Evolutionary conservation across 35 echinoderm and acorn worm species (phyloP).

Genomic region (Amphiura filiformis): DNA sequence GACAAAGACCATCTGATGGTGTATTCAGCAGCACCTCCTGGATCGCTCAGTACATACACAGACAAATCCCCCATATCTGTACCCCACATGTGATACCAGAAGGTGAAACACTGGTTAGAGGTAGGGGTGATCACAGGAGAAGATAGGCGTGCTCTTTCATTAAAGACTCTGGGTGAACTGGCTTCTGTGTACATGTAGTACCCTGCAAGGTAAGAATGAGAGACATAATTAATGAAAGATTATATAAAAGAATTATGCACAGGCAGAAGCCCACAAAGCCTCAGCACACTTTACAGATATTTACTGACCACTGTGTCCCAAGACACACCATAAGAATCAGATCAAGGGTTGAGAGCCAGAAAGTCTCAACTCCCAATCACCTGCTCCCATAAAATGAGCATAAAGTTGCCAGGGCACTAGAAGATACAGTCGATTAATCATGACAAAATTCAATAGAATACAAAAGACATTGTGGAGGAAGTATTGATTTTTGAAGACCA

Average conservation of each 20-base stretch:
- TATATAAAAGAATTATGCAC: neutral
- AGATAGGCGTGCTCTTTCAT: conserved; percentile 39
- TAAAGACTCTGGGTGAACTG: conserved; percentile 13
- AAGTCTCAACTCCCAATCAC: too few relatives aligned
- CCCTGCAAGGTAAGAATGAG: neutral
- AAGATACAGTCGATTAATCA: too few relatives aligned
- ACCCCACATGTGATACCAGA: conserved; percentile 90
- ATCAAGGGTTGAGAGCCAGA: too few relatives aligned
- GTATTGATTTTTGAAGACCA: too few relatives aligned
- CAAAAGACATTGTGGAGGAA: too few relatives aligned
- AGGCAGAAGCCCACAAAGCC: neutral
- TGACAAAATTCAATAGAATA: too few relatives aligned
- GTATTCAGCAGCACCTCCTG: neutral
- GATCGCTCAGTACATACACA: conserved; percentile 15
- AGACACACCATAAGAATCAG: too few relatives aligned
- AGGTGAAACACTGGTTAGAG: conserved; percentile 35
- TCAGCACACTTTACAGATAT: too few relatives aligned
- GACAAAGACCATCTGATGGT: conserved; percentile 20
- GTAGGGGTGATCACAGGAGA: conserved; percentile 32
- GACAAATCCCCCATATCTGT: conserved; percentile 45
- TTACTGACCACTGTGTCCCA: too few relatives aligned
- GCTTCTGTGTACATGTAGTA: conserved; percentile 64
- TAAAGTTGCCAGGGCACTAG: too few relatives aligned
- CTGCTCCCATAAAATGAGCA: too few relatives aligned
- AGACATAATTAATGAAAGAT: neutral